Percentiles rank a stretch among this genome's conserved stretches.
phyloP scores from a whole-genome alignment of 2,113 vertebrate species.

The Cottus gobio region DNA sequence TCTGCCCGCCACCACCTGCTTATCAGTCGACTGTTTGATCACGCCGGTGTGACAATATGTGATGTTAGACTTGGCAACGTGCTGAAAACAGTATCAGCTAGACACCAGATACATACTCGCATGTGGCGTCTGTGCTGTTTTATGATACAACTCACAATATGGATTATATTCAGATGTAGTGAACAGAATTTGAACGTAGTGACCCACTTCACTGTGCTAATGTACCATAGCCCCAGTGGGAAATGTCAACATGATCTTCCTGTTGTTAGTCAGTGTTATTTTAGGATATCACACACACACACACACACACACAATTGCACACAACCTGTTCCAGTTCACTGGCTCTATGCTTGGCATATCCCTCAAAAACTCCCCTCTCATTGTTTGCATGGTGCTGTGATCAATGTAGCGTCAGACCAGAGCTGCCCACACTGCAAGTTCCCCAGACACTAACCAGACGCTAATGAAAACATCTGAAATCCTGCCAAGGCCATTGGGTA shows the following conservation, averaged over 20 bases:
- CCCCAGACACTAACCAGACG: constrained; percentile 69
- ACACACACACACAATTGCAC: background rate
- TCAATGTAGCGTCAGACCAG: constrained; percentile 64
- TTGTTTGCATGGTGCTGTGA: constrained; percentile 73
- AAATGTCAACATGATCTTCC: constrained; percentile 70
- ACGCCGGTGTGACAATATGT: constrained; percentile 35
- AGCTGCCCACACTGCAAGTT: constrained; percentile 67
- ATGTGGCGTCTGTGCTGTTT: constrained; percentile 24
- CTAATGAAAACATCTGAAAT: constrained; percentile 79
- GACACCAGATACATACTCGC: constrained; percentile 23
- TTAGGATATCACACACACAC: constrained; percentile 52
- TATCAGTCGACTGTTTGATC: constrained; percentile 65
- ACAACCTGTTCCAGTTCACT: constrained; percentile 64
- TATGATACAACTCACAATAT: constrained; percentile 40
- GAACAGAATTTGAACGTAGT: constrained; percentile 49
- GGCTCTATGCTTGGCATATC: constrained; percentile 55
- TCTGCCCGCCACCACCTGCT: constrained; percentile 39
- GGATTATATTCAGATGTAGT: constrained; percentile 37
- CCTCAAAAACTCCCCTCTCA: constrained; percentile 68
- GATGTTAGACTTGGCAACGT: constrained; percentile 47
- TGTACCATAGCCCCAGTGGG: constrained; percentile 54
- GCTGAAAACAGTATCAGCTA: constrained; percentile 37
- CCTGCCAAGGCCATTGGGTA: constrained; percentile 68
- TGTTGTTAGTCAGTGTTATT: constrained; percentile 69
- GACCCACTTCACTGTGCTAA: constrained; percentile 63